Evolutionary conservation across 2,797 vertebrate species (phyloP), one percentile per base, ranked within the genome.

Genomic region (Lophius americanus): DNA sequence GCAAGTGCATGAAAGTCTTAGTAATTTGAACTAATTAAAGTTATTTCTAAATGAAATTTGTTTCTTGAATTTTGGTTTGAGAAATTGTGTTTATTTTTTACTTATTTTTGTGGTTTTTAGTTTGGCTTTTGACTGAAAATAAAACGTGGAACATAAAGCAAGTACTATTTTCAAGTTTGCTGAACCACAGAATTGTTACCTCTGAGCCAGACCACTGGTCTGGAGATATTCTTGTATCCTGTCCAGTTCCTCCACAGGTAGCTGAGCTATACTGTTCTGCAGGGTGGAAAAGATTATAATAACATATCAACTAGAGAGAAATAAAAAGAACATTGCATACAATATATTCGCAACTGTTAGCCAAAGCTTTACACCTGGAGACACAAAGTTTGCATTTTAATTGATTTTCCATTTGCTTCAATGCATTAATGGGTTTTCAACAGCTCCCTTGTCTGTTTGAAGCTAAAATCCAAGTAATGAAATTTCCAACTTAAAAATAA

Each of bases 151-250:
- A 50, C 44, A 32, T 2, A 50, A 38, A 11, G 14, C n/a, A 37
- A 60, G 11, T 36, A 33, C 35, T n/a, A 48, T 35, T 47, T 3
- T 44, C 4, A 38, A 59, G 54, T 39, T 39, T 2, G 0, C 0
- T 4, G 9, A 5, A 44, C 9, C 14, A 37, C 23, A 6, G 3
- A 37, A 11, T 9, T 1, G 2, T 84, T 94, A 99, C 97, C 97
- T 97, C 76, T 96, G 94, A 58, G 97, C 96, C 68, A 99, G 85
- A 47, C 96, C 95, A 44, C 94, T 96, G 77, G 84, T 95, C 90
- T 98, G 98, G 49, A 99, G 95, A 71, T 96, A 96, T 57, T 96
- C 95, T 88, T 99, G 98, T 87, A 98, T 95, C 84, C 97, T 92
- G 81, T 95, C 94, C 69, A 99, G 85, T 71, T 99, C 98, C 82